These are phyloP conservation scores for Rhinolophus sinicus DNA, from an alignment of 2,113 vertebrate species.

Conservation along the genomic window DNA sequence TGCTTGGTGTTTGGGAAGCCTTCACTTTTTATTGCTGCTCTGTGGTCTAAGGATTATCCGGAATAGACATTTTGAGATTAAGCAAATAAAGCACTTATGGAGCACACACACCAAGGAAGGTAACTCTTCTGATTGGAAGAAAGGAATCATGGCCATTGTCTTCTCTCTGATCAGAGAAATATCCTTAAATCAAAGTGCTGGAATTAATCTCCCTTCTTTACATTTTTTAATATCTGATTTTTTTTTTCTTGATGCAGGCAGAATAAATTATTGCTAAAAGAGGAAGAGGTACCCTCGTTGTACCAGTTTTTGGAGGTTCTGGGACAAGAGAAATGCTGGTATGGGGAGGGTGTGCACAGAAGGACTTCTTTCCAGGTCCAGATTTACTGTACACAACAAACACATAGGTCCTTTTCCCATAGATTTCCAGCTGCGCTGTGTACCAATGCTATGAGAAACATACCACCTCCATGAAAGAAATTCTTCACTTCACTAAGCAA, in stretches of 20 bases:
- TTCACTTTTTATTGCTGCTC: constrained; percentile 88
- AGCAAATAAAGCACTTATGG: background rate
- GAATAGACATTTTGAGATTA: background rate
- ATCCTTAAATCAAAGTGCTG: background rate
- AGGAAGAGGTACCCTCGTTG: background rate
- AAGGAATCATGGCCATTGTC: background rate
- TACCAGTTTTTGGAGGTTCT: background rate
- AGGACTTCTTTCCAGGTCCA: background rate
- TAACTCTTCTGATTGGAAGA: background rate
- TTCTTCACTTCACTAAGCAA: background rate
- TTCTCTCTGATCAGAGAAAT: background rate
- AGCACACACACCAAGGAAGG: background rate
- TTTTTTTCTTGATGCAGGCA: background rate
- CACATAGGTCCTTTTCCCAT: background rate
- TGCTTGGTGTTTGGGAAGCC: constrained; percentile 88
- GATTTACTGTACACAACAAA: background rate
- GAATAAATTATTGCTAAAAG: background rate
- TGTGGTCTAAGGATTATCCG: constrained; percentile 74
- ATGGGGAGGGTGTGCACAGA: background rate
- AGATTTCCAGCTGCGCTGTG: background rate
- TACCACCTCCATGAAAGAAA: background rate
- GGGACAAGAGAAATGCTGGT: background rate
- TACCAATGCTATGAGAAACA: background rate
- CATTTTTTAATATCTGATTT: background rate
- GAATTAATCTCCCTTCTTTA: background rate